Conservation (phyloP, 2,797 vertebrate species). For the Sebastes kiyomatsui region DNA sequence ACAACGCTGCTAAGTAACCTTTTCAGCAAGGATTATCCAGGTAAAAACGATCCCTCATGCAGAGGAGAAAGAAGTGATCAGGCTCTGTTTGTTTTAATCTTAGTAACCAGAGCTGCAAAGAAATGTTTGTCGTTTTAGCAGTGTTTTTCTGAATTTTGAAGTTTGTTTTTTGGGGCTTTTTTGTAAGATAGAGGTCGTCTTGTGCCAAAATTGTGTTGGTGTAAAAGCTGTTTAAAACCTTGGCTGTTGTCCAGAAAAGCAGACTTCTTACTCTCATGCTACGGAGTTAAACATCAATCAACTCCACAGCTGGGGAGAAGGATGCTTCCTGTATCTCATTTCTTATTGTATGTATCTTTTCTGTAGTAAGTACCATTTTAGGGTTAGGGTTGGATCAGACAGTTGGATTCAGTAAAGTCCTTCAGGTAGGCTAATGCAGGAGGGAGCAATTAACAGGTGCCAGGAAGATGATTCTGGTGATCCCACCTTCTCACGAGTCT, state of each 20-base stretch:
- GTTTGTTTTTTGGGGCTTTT: not conserved
- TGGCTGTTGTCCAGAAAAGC: not conserved
- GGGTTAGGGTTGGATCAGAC: not conserved
- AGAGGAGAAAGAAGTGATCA: not conserved
- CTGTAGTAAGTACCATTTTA: no score
- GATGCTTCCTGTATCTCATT: not conserved
- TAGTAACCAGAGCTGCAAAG: not conserved
- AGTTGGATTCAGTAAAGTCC: not conserved
- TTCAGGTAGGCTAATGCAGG: not conserved
- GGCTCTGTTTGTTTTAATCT: not conserved
- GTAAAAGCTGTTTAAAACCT: not conserved
- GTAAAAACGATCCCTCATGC: conserved; percentile 66
- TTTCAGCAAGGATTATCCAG: conserved; percentile 84
- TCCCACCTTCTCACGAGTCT: not conserved
- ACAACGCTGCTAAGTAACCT: conserved; percentile 86
- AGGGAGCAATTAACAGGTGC: not conserved
- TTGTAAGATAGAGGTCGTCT: not conserved
- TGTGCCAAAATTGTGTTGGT: not conserved
- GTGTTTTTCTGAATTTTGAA: not conserved
- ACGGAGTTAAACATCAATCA: no score
- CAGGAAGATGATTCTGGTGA: not conserved
- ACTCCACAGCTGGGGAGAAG: no score
- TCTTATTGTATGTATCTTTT: not conserved
- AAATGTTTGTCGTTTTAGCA: not conserved
- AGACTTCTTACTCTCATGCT: not conserved